These are phyloP conservation scores for Belgica antarctica DNA, from an alignment of 2,888 invertebrate species.

Conservation along the genomic window DNA sequence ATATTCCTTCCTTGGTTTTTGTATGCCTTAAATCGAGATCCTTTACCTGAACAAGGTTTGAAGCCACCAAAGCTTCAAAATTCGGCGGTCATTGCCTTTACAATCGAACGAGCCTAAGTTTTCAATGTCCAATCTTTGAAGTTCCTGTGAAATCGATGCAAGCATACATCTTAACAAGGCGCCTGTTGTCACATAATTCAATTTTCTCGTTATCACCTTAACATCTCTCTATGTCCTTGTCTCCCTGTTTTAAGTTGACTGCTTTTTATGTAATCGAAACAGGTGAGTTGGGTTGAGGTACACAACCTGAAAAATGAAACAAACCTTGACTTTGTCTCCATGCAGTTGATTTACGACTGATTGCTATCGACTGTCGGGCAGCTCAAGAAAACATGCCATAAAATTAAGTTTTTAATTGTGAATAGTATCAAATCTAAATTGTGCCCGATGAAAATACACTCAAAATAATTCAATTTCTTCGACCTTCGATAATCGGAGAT, in stretches of 20 bases:
- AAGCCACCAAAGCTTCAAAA: too few relatives aligned
- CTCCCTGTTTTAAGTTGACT: too few relatives aligned
- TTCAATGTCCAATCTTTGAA: too few relatives aligned
- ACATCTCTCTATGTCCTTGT: slow-evolving; percentile 12
- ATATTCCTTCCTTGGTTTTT: background rate
- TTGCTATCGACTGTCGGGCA: slow-evolving; percentile 34
- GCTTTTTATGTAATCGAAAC: slow-evolving; percentile 12
- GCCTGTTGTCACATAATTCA: slow-evolving; percentile 37
- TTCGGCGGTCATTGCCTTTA: slow-evolving; percentile 8
- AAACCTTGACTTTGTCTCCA: slow-evolving; percentile 34
- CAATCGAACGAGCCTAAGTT: too few relatives aligned
- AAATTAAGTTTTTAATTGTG: slow-evolving; percentile 42
- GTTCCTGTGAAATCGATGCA: too few relatives aligned
- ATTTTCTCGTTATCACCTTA: slow-evolving; percentile 21
- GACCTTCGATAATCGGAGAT: too few relatives aligned
- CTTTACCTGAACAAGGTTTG: too few relatives aligned
- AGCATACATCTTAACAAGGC: too few relatives aligned
- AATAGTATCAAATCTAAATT: background rate
- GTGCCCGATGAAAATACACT: too few relatives aligned
- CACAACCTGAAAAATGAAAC: background rate
- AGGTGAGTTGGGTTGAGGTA: slow-evolving; percentile 27
- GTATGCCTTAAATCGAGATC: too few relatives aligned
- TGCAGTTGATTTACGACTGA: slow-evolving; percentile 30
- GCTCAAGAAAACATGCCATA: slow-evolving; percentile 37
- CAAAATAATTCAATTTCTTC: too few relatives aligned